Percentiles rank a stretch among this genome's conserved stretches.
Conservation (phyloP, 2,888 invertebrate genomes). For the Xanthia icteritia region DNA sequence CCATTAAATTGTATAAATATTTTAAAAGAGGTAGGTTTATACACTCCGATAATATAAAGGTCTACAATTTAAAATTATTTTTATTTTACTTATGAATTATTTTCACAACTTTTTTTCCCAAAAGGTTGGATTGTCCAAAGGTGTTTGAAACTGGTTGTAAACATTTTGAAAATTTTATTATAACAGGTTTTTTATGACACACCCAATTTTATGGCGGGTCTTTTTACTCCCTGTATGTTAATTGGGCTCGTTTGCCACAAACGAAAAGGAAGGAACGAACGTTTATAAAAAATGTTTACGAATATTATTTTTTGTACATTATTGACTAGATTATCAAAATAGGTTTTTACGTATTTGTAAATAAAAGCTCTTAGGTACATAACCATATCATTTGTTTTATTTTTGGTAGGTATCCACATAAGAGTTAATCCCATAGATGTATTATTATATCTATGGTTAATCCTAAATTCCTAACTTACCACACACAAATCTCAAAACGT, state of each 20-base stretch:
- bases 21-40: background rate
- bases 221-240: background rate
- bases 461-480: background rate
- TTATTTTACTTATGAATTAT: background rate
- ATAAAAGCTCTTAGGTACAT: conserved; percentile 16
- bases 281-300: background rate
- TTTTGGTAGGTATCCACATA: background rate
- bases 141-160: conserved; percentile 24
- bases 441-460: too few relatives aligned
- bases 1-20: background rate
- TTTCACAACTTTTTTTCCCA: background rate
- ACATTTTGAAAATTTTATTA: background rate
- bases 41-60: background rate
- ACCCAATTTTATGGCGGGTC: background rate
- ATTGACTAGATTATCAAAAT: background rate
- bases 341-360: background rate
- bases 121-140: background rate
- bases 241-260: background rate
- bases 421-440: background rate
- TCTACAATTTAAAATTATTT: background rate
- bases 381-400: conserved; percentile 5
- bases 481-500: background rate
- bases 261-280: background rate
- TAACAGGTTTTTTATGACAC: background rate
- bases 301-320: background rate